Evolutionary conservation across 30 jellyfish, hydroid and myxozoan genomes (phyloP).

Genomic region (Turritopsis dohrnii): DNA sequence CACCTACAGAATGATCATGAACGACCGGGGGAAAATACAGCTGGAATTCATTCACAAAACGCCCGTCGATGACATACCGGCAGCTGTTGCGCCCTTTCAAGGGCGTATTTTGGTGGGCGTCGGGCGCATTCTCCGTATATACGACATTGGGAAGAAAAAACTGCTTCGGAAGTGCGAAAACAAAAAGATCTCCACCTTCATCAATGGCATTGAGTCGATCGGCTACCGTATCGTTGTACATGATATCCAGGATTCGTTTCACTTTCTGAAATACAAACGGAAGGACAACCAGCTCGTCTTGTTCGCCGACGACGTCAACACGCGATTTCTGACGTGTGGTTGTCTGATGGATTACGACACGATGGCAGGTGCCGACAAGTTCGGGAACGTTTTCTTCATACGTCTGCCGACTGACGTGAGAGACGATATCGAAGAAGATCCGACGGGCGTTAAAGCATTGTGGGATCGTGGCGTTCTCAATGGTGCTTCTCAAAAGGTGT

Average conservation of each 20-base stretch:
- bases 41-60: slow-evolving; percentile 88
- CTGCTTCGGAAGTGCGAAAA: slow-evolving; percentile 92
- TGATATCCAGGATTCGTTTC: slow-evolving; percentile 97
- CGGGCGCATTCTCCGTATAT: slow-evolving; percentile 81
- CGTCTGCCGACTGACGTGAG: slow-evolving; percentile 83
- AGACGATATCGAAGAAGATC: slow-evolving; percentile 99
- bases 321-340: slow-evolving; percentile 96
- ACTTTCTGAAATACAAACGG: slow-evolving; percentile 77
- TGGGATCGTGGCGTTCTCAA: slow-evolving; percentile 98
- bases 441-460: slow-evolving; percentile 96
- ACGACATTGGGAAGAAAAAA: slow-evolving; percentile 93
- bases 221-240: slow-evolving; percentile 91
- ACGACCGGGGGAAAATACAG: slow-evolving; percentile 51
- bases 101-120: slow-evolving; percentile 95
- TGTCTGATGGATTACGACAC: slow-evolving; percentile 91
- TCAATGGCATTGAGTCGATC: slow-evolving; percentile 38
- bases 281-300: slow-evolving; percentile 80
- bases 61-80: slow-evolving; percentile 92
- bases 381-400: slow-evolving; percentile 83
- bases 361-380: slow-evolving; percentile 94
- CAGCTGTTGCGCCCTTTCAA: slow-evolving; percentile 58
- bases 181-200: slow-evolving; percentile 43
- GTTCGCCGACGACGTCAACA: slow-evolving; percentile 94
- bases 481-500: slow-evolving; percentile 98
- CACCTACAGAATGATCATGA: slow-evolving; percentile 55